Evolutionary conservation across 2,797 vertebrate genomes (phyloP).

Genomic region (Chlorospingus flavigularis): DNA sequence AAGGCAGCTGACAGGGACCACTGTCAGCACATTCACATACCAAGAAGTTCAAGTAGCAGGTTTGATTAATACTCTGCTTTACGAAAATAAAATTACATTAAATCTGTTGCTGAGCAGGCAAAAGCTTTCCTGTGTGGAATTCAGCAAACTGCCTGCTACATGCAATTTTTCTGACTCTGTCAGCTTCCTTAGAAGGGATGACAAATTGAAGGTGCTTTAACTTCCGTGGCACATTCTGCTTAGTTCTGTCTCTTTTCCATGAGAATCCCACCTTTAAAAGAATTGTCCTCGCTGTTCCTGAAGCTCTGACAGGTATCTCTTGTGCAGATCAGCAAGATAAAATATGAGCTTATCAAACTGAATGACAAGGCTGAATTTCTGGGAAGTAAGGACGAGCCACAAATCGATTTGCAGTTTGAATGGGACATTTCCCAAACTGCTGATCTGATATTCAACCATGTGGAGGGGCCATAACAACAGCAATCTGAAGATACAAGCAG

Average conservation of each 20-base stretch:
- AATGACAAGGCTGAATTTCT: background rate
- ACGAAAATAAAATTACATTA: background rate
- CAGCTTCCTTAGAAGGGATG: background rate
- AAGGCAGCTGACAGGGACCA: background rate
- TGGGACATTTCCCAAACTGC: background rate
- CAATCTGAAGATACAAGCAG: background rate
- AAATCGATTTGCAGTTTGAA: background rate
- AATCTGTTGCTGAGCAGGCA: background rate
- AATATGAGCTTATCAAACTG: background rate
- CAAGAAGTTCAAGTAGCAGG: background rate
- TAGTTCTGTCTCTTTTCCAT: background rate
- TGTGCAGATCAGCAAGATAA: background rate
- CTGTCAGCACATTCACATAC: background rate
- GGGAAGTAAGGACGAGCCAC: background rate
- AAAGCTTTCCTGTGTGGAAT: background rate
- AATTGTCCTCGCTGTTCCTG: background rate
- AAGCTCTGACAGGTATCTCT: background rate
- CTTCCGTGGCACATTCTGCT: background rate
- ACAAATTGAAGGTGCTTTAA: background rate
- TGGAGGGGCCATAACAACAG: background rate
- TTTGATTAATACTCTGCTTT: background rate
- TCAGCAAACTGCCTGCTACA: background rate
- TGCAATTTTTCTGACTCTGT: background rate
- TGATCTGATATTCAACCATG: background rate
- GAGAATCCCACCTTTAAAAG: background rate